Conservation (phyloP, 2,888 invertebrate species). For the Cantharis lateralis region DNA sequence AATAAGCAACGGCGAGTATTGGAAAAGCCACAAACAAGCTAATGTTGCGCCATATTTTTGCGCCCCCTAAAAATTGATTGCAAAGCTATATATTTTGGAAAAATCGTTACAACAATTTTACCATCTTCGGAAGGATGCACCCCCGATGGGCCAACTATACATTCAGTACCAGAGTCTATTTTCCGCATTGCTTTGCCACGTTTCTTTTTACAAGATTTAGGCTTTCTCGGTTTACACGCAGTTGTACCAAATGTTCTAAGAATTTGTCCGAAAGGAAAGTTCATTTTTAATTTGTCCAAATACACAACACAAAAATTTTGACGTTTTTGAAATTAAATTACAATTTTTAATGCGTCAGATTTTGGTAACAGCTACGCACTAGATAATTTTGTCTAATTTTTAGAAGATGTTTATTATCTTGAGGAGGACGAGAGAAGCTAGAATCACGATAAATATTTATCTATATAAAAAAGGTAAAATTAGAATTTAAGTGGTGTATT, state of each 20-base stretch:
- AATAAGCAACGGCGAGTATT: slow-evolving; percentile 70
- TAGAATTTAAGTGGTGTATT: too few species aligned
- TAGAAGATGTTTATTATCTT: too few species aligned
- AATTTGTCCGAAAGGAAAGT: neutral
- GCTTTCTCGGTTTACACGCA: neutral
- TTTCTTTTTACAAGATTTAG: neutral
- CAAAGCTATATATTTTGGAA: neutral
- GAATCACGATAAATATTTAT: too few species aligned
- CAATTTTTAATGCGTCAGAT: neutral
- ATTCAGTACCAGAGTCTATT: neutral
- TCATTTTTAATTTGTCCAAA: neutral
- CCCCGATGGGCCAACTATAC: neutral
- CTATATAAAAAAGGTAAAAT: too few species aligned
- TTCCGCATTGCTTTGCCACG: neutral
- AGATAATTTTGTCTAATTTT: neutral
- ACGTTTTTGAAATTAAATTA: neutral
- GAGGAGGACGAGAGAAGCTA: too few species aligned
- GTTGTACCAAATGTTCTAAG: neutral
- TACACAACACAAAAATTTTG: neutral
- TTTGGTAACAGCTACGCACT: neutral
- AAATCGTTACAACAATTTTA: neutral
- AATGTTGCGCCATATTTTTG: slow-evolving; percentile 76
- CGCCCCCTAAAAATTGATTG: neutral
- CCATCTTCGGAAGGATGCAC: neutral
- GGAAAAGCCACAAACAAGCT: slow-evolving; percentile 78